These are phyloP conservation scores for Phylloscopus trochiloides DNA, from an alignment of 2,113 vertebrate genomes.

Conservation along the genomic window DNA sequence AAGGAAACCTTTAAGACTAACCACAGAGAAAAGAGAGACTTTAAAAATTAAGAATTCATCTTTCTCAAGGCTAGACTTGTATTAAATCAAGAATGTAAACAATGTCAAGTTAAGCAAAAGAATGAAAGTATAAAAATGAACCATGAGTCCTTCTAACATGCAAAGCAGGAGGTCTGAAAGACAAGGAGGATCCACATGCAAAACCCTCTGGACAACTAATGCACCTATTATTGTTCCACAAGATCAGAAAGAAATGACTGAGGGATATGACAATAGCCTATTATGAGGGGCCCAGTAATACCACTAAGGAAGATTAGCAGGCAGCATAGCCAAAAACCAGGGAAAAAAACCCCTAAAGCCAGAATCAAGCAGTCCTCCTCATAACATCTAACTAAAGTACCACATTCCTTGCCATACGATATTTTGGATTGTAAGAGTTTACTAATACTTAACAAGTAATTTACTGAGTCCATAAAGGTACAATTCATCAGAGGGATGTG, in stretches of 20 bases:
- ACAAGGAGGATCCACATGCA: neutral
- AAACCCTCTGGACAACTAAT: neutral
- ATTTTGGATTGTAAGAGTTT: neutral
- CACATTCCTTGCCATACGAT: neutral
- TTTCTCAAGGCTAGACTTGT: neutral
- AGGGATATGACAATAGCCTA: neutral
- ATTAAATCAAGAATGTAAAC: neutral
- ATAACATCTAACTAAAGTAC: neutral
- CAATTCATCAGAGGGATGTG: neutral
- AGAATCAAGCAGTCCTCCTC: neutral
- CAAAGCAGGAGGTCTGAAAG: neutral
- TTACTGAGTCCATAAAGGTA: neutral
- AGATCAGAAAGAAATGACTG: neutral
- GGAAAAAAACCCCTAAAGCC: accelerated
- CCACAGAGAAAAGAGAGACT: neutral
- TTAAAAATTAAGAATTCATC: neutral
- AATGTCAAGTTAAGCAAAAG: neutral
- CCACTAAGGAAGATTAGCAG: neutral
- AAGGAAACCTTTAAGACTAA: neutral
- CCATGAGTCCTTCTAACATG: neutral
- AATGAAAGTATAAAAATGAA: neutral
- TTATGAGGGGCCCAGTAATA: neutral
- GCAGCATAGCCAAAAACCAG: neutral
- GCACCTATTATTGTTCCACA: neutral
- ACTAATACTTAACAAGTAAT: neutral